These are phyloP conservation scores for Falcunculus frontatus DNA, from an alignment of 2,113 vertebrate species.

Conservation along the genomic window DNA sequence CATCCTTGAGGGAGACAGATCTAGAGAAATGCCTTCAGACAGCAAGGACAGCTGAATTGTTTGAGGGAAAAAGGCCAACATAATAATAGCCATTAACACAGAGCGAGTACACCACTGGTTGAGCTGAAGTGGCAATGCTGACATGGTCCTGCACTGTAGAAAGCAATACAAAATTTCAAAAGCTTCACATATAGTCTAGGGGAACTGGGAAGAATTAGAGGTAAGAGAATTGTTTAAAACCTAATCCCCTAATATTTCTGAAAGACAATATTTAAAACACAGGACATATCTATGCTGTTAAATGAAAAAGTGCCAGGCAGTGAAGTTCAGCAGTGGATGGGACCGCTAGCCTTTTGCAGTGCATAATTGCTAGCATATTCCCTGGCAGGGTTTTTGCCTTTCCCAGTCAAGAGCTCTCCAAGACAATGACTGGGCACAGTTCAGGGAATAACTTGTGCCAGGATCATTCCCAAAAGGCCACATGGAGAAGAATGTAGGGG, in stretches of 20 bases:
- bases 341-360: neutral
- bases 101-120: neutral
- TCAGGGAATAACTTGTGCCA: constrained; percentile 1
- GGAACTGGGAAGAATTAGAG: neutral
- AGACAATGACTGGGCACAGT: constrained; percentile 47
- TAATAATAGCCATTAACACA: neutral
- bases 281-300: neutral
- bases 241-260: neutral
- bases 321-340: neutral
- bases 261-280: neutral
- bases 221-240: neutral
- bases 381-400: neutral
- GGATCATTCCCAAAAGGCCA: neutral
- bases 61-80: neutral
- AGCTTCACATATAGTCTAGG: neutral
- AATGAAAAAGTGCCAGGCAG: neutral
- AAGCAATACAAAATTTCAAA: neutral
- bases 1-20: neutral
- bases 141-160: neutral
- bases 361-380: constrained; percentile 33
- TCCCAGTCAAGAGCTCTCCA: neutral
- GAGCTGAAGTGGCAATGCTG: neutral
- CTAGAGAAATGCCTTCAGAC: neutral
- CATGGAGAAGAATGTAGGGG: neutral
- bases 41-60: neutral